phyloP scores from a whole-genome alignment of 2,888 invertebrate species.

The Caenorhabditis becei region DNA sequence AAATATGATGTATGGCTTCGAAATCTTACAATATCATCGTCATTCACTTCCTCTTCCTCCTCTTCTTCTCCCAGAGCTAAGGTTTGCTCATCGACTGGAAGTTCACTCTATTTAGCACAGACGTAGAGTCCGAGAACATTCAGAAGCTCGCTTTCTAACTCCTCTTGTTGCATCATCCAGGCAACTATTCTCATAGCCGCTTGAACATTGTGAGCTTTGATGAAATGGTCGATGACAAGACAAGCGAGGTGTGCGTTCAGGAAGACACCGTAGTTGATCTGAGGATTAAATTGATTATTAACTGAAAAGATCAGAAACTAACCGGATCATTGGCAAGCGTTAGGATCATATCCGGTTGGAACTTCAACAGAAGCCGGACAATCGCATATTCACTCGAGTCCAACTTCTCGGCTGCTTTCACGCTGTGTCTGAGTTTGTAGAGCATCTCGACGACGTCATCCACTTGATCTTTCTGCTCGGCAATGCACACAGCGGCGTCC shows the following conservation, averaged over 20 bases:
- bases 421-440: conserved; percentile 85
- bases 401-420: conserved; percentile 85
- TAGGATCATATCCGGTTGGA: conserved; percentile 86
- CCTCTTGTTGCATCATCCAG: conserved; percentile 87
- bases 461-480: conserved; percentile 78
- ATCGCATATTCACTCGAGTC: conserved; percentile 91
- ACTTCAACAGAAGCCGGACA: conserved; percentile 84
- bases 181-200: conserved; percentile 88
- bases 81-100: conserved; percentile 70
- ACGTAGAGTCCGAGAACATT: conserved; percentile 66
- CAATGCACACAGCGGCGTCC: conserved; percentile 77
- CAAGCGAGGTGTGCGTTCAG: conserved; percentile 90
- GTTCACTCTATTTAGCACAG: conserved; percentile 73
- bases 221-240: conserved; percentile 88
- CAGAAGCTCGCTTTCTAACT: conserved; percentile 72
- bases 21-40: conserved; percentile 69
- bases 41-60: conserved; percentile 78
- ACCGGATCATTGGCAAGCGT: conserved; percentile 88
- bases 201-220: conserved; percentile 83
- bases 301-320: not conserved
- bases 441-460: conserved; percentile 76
- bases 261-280: conserved; percentile 90
- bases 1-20: no score
- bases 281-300: not conserved
- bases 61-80: conserved; percentile 73